A percentile compares a stretch with the other conserved stretches of the same genome.
phyloP scores from a whole-genome alignment of 2,888 invertebrate species.

The Platycheirus rosarum region DNA sequence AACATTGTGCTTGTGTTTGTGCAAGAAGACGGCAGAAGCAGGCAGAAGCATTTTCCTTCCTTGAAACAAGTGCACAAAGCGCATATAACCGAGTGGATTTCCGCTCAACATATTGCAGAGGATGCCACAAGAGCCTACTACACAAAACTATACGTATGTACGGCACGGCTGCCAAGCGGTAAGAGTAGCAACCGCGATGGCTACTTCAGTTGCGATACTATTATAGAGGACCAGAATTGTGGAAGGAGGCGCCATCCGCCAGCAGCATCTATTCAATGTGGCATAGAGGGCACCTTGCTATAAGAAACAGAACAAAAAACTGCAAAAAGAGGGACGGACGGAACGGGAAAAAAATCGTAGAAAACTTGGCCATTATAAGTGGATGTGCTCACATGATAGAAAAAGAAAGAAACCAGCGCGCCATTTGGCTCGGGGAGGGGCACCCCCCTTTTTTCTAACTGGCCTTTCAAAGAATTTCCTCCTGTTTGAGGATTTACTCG shows the following conservation, averaged over 20 bases:
- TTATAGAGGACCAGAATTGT: conserved; percentile 34
- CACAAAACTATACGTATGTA: conserved; percentile 32
- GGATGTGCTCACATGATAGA: conserved; percentile 73
- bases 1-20: not conserved
- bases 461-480: conserved; percentile 72
- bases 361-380: conserved; percentile 74
- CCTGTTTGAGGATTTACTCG: conserved; percentile 61
- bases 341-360: conserved; percentile 28
- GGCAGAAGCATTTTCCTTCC: conserved; percentile 64
- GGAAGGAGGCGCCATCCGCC: conserved; percentile 11
- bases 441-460: conserved; percentile 34
- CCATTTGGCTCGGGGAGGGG: conserved; percentile 3
- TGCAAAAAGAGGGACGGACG: conserved; percentile 37
- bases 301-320: conserved; percentile 63
- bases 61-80: conserved; percentile 71
- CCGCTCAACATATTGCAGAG: conserved; percentile 72
- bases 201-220: conserved; percentile 73
- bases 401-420: conserved; percentile 55
- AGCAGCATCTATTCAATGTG: conserved; percentile 25
- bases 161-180: conserved; percentile 70
- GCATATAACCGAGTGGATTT: conserved; percentile 71
- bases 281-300: conserved; percentile 51
- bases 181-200: conserved; percentile 74
- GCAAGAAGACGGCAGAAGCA: conserved; percentile 28
- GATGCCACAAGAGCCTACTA: conserved; percentile 72